Evolutionary conservation across 2,888 invertebrate genomes (phyloP).

Genomic region (Acronicta psi): DNA sequence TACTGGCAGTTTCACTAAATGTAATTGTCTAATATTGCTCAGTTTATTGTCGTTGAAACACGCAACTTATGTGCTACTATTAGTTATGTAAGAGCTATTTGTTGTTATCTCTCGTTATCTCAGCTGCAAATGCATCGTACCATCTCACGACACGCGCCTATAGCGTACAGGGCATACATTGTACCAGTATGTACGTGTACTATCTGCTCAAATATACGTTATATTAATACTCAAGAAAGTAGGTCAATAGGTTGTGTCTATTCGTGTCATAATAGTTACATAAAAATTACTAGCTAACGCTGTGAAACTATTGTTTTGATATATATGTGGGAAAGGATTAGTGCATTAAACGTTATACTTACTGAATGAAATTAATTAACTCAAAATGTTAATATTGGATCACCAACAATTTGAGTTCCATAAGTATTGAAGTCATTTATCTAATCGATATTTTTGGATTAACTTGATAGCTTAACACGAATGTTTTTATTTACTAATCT

Average conservation of each 20-base stretch:
- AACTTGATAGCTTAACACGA: slow-evolving; percentile 37
- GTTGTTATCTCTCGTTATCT: slow-evolving; percentile 64
- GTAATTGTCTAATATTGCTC: slow-evolving; percentile 69
- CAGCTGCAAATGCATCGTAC: slow-evolving; percentile 52
- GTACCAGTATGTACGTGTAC: slow-evolving; percentile 48
- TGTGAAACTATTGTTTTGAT: slow-evolving; percentile 55
- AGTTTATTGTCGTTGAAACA: slow-evolving; percentile 67
- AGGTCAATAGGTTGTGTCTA: slow-evolving; percentile 66
- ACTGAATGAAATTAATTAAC: no score
- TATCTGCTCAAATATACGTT: slow-evolving; percentile 61
- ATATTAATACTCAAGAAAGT: slow-evolving; percentile 62
- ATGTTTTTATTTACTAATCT: slow-evolving; percentile 28
- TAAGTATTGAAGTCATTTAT: slow-evolving; percentile 12
- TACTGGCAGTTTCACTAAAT: slow-evolving; percentile 73
- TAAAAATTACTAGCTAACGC: slow-evolving; percentile 50
- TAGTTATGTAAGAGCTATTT: slow-evolving; percentile 60
- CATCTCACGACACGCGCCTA: slow-evolving; percentile 47
- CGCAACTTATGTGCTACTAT: slow-evolving; percentile 62
- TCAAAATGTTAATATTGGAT: slow-evolving; percentile 13
- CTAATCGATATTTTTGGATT: slow-evolving; percentile 37
- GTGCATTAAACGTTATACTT: slow-evolving; percentile 6
- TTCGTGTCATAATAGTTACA: slow-evolving; percentile 62
- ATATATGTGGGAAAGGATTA: slow-evolving; percentile 41
- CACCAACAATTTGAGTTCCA: slow-evolving; percentile 6
- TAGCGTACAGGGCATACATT: slow-evolving; percentile 51